phyloP scores from a whole-genome alignment of 2,888 invertebrate species.

The Ecdyonurus torrentis region DNA sequence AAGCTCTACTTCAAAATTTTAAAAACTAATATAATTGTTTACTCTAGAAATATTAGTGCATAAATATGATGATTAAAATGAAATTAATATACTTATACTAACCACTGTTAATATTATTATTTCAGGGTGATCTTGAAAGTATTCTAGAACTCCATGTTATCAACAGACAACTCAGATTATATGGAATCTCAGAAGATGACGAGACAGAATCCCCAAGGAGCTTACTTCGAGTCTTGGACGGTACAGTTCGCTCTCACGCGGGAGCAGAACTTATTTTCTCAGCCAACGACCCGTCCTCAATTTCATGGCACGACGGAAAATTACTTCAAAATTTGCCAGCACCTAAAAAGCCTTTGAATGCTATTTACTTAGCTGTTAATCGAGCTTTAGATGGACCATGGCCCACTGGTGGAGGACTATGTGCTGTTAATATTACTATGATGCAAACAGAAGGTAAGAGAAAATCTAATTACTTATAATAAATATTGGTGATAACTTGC shows the following conservation, averaged over 20 bases:
- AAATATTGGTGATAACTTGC: background rate
- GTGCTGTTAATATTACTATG: slow-evolving; percentile 10
- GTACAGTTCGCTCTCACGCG: slow-evolving; percentile 8
- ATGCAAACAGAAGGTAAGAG: slow-evolving; percentile 12
- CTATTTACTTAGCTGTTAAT: slow-evolving; percentile 11
- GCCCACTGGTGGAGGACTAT: slow-evolving; percentile 11
- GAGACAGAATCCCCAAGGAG: slow-evolving; percentile 7
- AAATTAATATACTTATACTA: too few relatives aligned
- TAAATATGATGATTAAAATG: too few relatives aligned
- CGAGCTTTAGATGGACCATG: slow-evolving; percentile 10
- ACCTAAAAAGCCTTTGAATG: slow-evolving; percentile 8
- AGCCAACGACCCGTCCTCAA: background rate
- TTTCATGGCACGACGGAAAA: slow-evolving; percentile 12
- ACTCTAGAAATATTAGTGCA: too few relatives aligned
- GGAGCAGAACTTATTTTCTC: slow-evolving; percentile 5
- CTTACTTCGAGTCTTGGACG: slow-evolving; percentile 12
- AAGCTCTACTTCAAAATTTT: too few relatives aligned
- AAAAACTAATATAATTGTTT: too few relatives aligned
- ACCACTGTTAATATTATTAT: background rate
- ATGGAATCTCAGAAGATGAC: slow-evolving; percentile 8
- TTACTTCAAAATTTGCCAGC: slow-evolving; percentile 10
- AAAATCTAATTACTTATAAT: background rate
- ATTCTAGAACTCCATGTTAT: slow-evolving; percentile 11
- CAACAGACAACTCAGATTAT: slow-evolving; percentile 12
- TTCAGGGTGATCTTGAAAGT: background rate